Evolutionary conservation across 2,888 invertebrate genomes (phyloP), one percentile per base, ranked within the genome.

Genomic region (Lasioglossum vierecki): DNA sequence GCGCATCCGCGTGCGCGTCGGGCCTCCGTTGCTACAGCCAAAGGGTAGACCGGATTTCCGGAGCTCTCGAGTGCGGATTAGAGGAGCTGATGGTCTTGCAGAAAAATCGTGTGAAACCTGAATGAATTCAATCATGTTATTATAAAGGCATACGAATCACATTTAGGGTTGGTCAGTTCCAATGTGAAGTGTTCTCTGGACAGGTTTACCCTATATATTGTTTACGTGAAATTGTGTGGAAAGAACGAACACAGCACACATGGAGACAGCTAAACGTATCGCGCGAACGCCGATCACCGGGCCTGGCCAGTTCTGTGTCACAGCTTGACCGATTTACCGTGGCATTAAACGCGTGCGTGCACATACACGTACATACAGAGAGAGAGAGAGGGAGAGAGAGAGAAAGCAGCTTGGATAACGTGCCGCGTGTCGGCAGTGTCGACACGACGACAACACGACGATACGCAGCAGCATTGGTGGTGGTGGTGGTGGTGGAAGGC

Each of bases 401-500:
- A 60, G 60, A 35, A 30, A 18, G 35, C 30, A 66, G 66, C 73
- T 85, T 68, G 85, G 84, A 39, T 79, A 82, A 80, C 80, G 83
- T 77, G 70, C 71, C 71, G 73, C 74, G 84, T 78, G 81, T 82
- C 88, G 86, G 63, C 68, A 79, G 70, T 76, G 89, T 75, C 86
- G 88, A 89, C 89, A 88, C 83, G 88, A 88, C 79, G 78, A 85
- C 85, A 86, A 84, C 87, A 88, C 76, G 87, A 82, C 85, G 85
- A 83, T 84, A 83, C 81, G 68, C 35, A 22, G 63, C 18, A 49
- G 73, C 39, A 57, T 26, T 22, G 49, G 18, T 49, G 49, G 49
- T 49, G n/a, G n/a, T n/a, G 49, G 49, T 49, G 49, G 84, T 89
- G 88, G 88, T 89, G 83, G 91, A 91, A 92, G 93, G 93, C 92